phyloP scores from a whole-genome alignment of 2,113 vertebrate genomes.

The Spilogale gracilis region DNA sequence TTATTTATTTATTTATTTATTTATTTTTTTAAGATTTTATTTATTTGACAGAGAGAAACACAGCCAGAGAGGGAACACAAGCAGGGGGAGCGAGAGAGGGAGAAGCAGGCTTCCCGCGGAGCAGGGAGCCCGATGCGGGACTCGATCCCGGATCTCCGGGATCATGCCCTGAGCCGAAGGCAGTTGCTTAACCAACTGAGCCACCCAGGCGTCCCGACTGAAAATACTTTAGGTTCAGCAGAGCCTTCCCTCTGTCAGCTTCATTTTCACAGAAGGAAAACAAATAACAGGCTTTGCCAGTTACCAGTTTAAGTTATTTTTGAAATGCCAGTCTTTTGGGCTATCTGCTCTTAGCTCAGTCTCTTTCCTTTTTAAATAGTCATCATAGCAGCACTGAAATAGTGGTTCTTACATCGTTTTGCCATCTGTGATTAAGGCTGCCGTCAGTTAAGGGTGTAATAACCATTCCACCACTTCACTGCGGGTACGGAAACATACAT shows the following conservation, averaged over 20 bases:
- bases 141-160: too few relatives aligned
- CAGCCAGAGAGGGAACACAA: too few relatives aligned
- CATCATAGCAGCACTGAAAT: conserved; percentile 6
- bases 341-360: conserved; percentile 38
- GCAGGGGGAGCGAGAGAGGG: too few relatives aligned
- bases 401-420: conserved; percentile 10
- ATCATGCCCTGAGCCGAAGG: too few relatives aligned
- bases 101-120: too few relatives aligned
- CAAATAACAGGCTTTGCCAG: background rate
- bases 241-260: conserved; percentile 44
- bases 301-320: conserved; percentile 51
- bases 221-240: conserved; percentile 18
- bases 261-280: conserved; percentile 60
- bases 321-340: conserved; percentile 37
- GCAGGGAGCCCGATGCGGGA: too few relatives aligned
- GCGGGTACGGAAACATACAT: background rate
- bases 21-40: too few relatives aligned
- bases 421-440: conserved; percentile 54
- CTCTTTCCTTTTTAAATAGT: conserved; percentile 32
- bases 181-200: too few relatives aligned
- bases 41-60: too few relatives aligned
- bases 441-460: conserved; percentile 17
- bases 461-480: conserved; percentile 42
- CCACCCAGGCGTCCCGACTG: too few relatives aligned
- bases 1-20: too few relatives aligned